Conservation (phyloP, 2,113 vertebrate genomes). For the Microtus ochrogaster region DNA sequence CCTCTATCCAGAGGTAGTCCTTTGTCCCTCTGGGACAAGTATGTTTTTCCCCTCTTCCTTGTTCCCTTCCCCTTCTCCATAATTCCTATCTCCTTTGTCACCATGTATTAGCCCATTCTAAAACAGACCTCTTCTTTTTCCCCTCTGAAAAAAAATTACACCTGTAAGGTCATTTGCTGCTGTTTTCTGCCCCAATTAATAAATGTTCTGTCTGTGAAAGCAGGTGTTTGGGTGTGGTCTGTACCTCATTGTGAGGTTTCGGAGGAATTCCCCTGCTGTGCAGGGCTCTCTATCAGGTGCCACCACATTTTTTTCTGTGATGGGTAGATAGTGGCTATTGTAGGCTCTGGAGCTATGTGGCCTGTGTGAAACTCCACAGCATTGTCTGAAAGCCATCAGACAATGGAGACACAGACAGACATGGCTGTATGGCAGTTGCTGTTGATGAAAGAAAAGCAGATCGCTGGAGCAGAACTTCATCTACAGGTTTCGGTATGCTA, state of each 20-base stretch:
- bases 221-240: neutral
- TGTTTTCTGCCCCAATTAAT: neutral
- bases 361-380: neutral
- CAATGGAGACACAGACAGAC: neutral
- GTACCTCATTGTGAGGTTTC: rapidly evolving
- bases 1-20: neutral
- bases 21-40: neutral
- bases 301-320: neutral
- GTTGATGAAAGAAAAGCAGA: neutral
- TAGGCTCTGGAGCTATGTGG: neutral
- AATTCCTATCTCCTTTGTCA: neutral
- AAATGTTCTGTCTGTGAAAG: neutral
- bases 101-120: neutral
- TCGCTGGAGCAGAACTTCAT: neutral
- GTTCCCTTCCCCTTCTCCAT: neutral
- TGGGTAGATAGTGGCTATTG: neutral
- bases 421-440: neutral
- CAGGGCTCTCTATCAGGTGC: neutral
- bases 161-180: neutral
- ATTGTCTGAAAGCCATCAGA: neutral
- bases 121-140: neutral
- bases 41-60: neutral
- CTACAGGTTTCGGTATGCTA: neutral
- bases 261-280: neutral
- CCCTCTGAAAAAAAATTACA: neutral